These are phyloP conservation scores for Spea bombifrons DNA, from an alignment of 2,113 vertebrate species.

Conservation along the genomic window DNA sequence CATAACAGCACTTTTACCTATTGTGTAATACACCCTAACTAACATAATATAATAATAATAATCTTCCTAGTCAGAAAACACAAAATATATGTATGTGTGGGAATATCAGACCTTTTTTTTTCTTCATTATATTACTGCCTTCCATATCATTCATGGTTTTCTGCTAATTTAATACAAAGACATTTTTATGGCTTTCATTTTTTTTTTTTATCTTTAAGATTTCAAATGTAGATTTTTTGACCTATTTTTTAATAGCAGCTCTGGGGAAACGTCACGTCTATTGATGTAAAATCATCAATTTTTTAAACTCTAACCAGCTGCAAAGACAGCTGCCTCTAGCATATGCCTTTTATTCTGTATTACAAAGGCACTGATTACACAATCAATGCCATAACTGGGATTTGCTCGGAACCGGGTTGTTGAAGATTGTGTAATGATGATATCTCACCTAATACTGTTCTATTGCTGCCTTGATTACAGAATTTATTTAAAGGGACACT, in stretches of 20 bases:
- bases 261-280: background rate
- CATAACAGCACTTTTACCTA: too few species aligned
- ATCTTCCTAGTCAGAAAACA: too few species aligned
- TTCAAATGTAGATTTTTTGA: background rate
- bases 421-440: background rate
- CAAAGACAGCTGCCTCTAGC: constrained; percentile 30
- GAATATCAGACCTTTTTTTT: too few species aligned
- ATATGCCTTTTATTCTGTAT: constrained; percentile 23
- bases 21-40: too few species aligned
- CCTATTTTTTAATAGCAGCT: constrained; percentile 11
- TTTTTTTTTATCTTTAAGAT: background rate
- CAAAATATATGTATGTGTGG: too few species aligned
- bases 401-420: background rate
- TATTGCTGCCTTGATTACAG: background rate
- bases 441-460: background rate
- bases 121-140: too few species aligned
- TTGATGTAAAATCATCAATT: constrained; percentile 7
- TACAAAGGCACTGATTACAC: constrained; percentile 10
- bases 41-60: too few species aligned
- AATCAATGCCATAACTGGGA: constrained; percentile 15
- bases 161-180: too few species aligned
- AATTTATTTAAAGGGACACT: too few species aligned
- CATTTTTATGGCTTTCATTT: background rate
- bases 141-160: too few species aligned
- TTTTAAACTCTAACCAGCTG: constrained; percentile 18